Evolutionary conservation across 2,797 vertebrate species (phyloP).

Genomic region (Cheirogaleus major): DNA sequence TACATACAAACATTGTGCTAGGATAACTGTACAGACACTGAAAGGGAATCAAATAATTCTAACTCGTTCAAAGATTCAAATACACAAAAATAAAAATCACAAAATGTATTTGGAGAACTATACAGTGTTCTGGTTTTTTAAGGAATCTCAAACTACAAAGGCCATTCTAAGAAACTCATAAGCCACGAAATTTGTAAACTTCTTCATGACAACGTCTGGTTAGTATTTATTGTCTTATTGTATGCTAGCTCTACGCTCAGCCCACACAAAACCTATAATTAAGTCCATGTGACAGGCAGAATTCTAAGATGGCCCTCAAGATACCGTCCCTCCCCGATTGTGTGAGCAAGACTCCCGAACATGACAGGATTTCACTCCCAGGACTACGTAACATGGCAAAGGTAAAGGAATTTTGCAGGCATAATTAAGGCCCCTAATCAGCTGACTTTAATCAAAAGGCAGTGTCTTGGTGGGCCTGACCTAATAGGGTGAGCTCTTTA

Average conservation of each 20-base stretch:
- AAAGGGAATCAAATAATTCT: background rate
- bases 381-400: background rate
- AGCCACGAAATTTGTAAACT: background rate
- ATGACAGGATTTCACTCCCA: background rate
- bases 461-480: background rate
- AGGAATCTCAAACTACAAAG: slow-evolving; percentile 11
- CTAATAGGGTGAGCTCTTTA: background rate
- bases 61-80: background rate
- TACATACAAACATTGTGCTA: background rate
- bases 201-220: background rate
- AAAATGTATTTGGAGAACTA: background rate
- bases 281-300: background rate
- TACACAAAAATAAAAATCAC: slow-evolving; percentile 16
- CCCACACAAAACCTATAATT: background rate
- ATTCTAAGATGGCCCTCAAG: background rate
- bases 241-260: background rate
- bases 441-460: background rate
- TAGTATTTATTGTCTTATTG: background rate
- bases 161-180: background rate
- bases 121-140: background rate
- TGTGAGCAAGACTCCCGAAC: background rate
- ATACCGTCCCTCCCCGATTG: background rate
- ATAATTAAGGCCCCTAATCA: background rate
- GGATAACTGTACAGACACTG: background rate
- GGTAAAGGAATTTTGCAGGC: background rate